Percentiles rank a stretch among this genome's conserved stretches.
Conservation (phyloP, 2,888 invertebrate genomes). For the Agriopis leucophaearia region DNA sequence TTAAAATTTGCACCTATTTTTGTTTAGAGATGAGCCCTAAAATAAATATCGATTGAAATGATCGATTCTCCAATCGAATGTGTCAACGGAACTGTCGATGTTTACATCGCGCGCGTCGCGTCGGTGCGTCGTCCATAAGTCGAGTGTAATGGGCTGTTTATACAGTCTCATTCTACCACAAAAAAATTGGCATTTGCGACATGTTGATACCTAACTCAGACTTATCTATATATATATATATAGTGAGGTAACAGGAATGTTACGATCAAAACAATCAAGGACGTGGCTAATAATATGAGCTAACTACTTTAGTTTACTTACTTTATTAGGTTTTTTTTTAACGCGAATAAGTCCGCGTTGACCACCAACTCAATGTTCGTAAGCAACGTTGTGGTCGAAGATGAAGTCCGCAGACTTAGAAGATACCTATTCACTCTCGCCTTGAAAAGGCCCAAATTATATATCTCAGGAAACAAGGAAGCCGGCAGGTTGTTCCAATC, state of each 20-base stretch:
- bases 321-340: too few relatives aligned
- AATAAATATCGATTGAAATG: conserved; percentile 64
- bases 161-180: conserved; percentile 11
- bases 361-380: too few relatives aligned
- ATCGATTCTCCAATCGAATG: conserved; percentile 61
- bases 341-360: too few relatives aligned
- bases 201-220: background rate
- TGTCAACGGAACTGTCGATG: conserved; percentile 25
- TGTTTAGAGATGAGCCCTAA: conserved; percentile 16
- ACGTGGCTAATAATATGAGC: background rate
- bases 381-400: too few relatives aligned
- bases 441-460: too few relatives aligned
- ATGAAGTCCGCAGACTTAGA: too few relatives aligned
- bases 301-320: too few relatives aligned
- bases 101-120: conserved; percentile 25
- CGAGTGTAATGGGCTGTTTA: conserved; percentile 25
- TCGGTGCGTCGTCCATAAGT: conserved; percentile 12
- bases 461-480: too few relatives aligned
- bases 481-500: too few relatives aligned
- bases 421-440: too few relatives aligned
- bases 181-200: background rate
- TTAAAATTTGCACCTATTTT: background rate
- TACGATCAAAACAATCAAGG: background rate
- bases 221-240: too few relatives aligned
- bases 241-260: background rate